Percentiles rank a stretch among this genome's conserved stretches.
Evolutionary conservation across 1,140 invertebrate species (phyloP).

Genomic region (Matsumurasca onukii): DNA sequence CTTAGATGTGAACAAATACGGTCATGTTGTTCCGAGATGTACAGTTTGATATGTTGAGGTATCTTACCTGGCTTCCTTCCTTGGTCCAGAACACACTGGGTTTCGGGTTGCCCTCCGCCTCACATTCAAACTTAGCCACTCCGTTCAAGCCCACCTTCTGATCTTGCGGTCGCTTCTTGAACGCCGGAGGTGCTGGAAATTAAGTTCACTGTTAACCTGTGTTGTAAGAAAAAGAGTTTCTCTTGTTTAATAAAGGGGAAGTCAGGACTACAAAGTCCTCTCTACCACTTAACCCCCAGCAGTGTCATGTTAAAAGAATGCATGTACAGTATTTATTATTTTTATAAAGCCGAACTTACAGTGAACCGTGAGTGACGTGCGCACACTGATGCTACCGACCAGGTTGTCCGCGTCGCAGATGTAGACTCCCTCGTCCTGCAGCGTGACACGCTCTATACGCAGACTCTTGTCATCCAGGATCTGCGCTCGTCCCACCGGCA

Average conservation of each 20-base stretch:
- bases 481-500: slow-evolving; percentile 71
- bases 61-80: slow-evolving; percentile 66
- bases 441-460: slow-evolving; percentile 69
- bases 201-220: too few species aligned
- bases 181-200: slow-evolving; percentile 70
- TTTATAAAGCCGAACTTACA: slow-evolving; percentile 71
- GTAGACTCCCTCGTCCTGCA: slow-evolving; percentile 78
- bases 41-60: neutral
- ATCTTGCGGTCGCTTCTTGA: slow-evolving; percentile 74
- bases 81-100: slow-evolving; percentile 88
- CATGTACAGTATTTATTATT: too few species aligned
- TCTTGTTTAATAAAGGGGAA: too few species aligned
- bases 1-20: too few species aligned
- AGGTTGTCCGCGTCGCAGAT: slow-evolving; percentile 79
- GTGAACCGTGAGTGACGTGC: slow-evolving; percentile 72
- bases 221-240: too few species aligned
- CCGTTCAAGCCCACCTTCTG: slow-evolving; percentile 72
- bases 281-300: too few species aligned
- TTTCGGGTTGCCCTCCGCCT: slow-evolving; percentile 77
- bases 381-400: slow-evolving; percentile 72
- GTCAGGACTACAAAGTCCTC: too few species aligned
- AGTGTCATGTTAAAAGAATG: too few species aligned
- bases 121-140: slow-evolving; percentile 78
- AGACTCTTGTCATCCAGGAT: slow-evolving; percentile 76
- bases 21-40: neutral